Base-by-base conservation (phyloP, 2,797 vertebrate genomes). In the Dicrostonyx torquatus region DNA sequence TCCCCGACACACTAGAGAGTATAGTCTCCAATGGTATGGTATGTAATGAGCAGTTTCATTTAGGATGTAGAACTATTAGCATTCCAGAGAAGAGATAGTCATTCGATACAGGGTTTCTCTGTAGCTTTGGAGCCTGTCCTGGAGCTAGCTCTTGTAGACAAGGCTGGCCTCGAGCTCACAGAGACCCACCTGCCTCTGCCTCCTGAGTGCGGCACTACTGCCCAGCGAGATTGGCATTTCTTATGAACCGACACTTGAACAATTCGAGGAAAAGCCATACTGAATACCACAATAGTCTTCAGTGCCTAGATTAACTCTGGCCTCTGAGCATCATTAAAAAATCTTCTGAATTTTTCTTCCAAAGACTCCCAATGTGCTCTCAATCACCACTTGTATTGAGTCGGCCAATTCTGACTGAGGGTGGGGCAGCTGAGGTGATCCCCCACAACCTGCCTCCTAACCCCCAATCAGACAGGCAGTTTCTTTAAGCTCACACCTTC, bases 261-360 rank as follows among this genome's bases (percentile, higher is more conserved):
- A 96, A 94, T 73, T 70, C 45, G 89, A 91, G 66, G 86, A 90
- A 66, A 97, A 97, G 97, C 92, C 11, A 97, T 88, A 93, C 60
- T 72, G 79, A 70, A 58, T 31, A 40, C 86, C 95, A 93, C 77
- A 96, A 70, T 29, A 15, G 58, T 87, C 87, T 95, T 66, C 89
- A 96, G 37, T 73, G 83, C 88, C 70, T 50, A 96, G 96, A 96
- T 72, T 62, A 90, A 15, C 89, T 62, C 90, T 89, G 22, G 83
- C 64, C 87, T 80, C 78, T 0, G 0, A 95, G 94, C 0, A 37
- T 88, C 76, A 40, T 48, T 34, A 75, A 12, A 31, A 31, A 26
- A 45, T 31, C 93, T 45, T 89, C 70, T 60, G 94, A 89, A 95
- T 95, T 90, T 78, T 86, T 43, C 90, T 92, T 68, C 87, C 94